These are phyloP conservation scores for Lepidurus apus DNA, from an alignment of 1,140 invertebrate genomes.

Conservation along the genomic window DNA sequence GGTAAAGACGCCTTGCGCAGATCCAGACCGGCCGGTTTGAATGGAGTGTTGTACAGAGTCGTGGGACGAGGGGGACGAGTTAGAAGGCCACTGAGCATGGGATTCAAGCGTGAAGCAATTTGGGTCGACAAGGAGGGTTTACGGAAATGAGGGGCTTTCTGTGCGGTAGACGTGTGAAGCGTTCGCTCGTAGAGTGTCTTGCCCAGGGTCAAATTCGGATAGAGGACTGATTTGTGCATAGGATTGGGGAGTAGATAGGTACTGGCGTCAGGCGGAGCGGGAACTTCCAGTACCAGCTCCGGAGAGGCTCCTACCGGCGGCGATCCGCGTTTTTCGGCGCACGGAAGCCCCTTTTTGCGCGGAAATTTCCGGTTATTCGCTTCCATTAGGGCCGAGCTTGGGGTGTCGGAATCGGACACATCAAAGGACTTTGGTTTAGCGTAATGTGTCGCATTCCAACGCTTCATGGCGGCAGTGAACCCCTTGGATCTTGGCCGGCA, in stretches of 20 bases:
- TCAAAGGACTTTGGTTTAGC: neutral
- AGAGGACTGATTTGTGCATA: constrained; percentile 9
- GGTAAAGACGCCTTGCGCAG: neutral
- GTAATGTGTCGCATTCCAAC: neutral
- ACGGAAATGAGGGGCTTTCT: neutral
- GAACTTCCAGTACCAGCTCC: neutral
- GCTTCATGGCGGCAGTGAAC: neutral
- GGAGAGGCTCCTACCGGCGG: neutral
- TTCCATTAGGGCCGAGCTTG: neutral
- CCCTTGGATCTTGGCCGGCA: neutral
- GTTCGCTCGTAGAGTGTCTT: neutral
- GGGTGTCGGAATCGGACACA: neutral
- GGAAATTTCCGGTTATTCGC: neutral
- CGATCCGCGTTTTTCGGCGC: neutral
- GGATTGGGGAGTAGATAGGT: neutral
- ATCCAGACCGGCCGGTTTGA: neutral
- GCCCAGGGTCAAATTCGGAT: neutral
- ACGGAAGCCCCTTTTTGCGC: neutral
- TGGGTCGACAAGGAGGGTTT: constrained; percentile 1
- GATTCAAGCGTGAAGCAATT: constrained; percentile 3
- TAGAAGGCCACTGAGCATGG: constrained; percentile 26
- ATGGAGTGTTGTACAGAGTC: neutral
- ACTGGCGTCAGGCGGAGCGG: neutral
- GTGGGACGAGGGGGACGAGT: constrained; percentile 27
- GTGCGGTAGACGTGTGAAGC: neutral